These are phyloP conservation scores for Siderastrea radians DNA, from an alignment of 92 coral and sea anemone species.

Conservation along the genomic window DNA sequence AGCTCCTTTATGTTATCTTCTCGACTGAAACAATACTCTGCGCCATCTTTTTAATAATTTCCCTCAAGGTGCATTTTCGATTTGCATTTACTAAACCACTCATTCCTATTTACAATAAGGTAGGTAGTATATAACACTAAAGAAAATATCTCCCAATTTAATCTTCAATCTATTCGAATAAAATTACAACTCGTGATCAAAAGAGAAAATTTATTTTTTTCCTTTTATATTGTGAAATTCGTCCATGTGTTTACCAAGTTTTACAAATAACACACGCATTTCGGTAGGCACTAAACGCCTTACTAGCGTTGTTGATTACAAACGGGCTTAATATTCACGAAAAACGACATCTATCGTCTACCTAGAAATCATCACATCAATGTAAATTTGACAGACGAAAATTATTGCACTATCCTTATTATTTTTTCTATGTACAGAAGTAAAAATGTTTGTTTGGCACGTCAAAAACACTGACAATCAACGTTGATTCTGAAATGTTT, in stretches of 20 bases:
- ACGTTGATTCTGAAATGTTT: neutral
- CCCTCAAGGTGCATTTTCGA: neutral
- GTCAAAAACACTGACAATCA: constrained; percentile 2
- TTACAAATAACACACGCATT: neutral
- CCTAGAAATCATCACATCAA: neutral
- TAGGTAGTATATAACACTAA: neutral
- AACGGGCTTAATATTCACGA: neutral
- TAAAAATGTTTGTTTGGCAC: constrained; percentile 19
- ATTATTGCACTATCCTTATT: neutral
- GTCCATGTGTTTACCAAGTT: neutral
- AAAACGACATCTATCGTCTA: neutral
- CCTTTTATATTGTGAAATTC: neutral
- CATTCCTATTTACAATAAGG: neutral
- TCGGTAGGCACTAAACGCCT: no score
- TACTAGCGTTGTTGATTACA: neutral
- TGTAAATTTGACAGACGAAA: constrained; percentile 28
- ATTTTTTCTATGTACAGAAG: neutral
- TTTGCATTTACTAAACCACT: neutral
- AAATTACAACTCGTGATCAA: neutral
- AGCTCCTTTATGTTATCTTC: neutral
- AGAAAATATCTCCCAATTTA: neutral
- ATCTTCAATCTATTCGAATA: neutral
- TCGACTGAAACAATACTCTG: neutral
- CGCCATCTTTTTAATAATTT: neutral
- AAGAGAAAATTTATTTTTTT: neutral